Evolutionary conservation across 1,140 invertebrate species (phyloP).

Genomic region (Caenorhabditis brenneri): DNA sequence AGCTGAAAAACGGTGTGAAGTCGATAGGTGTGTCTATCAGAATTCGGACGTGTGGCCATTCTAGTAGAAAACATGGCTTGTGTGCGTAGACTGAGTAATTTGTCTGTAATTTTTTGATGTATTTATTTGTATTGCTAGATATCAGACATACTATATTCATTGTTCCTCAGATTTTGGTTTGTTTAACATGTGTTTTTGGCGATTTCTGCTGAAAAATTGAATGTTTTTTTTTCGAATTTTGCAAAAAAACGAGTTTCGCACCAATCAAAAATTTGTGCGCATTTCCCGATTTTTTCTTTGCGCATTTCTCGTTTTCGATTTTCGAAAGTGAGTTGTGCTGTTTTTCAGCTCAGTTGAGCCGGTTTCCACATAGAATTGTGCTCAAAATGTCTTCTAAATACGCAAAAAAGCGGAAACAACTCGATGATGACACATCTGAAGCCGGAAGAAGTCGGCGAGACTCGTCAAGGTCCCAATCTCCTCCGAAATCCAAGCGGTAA

Average conservation of each 20-base stretch:
- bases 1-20: constrained; percentile 25
- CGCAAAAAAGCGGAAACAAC: constrained; percentile 26
- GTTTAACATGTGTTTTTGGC: neutral
- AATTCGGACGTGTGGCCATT: neutral
- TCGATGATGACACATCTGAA: constrained; percentile 35
- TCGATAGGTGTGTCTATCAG: neutral
- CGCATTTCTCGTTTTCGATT: neutral
- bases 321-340: neutral
- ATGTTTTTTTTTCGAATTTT: neutral
- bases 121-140: too few species aligned
- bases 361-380: neutral
- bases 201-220: neutral
- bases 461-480: neutral
- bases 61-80: constrained; percentile 4
- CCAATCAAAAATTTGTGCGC: neutral
- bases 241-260: neutral
- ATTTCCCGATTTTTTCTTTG: neutral
- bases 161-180: neutral
- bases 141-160: constrained; percentile 2
- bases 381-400: constrained; percentile 26
- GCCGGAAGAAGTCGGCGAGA: neutral
- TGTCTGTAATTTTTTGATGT: neutral
- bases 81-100: constrained; percentile 2
- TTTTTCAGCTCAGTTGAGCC: neutral
- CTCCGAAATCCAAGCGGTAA: constrained; percentile 17